Percentiles rank a stretch among this genome's conserved stretches.
phyloP scores from a whole-genome alignment of 2,113 vertebrate species.

The Thunnus maccoyii region DNA sequence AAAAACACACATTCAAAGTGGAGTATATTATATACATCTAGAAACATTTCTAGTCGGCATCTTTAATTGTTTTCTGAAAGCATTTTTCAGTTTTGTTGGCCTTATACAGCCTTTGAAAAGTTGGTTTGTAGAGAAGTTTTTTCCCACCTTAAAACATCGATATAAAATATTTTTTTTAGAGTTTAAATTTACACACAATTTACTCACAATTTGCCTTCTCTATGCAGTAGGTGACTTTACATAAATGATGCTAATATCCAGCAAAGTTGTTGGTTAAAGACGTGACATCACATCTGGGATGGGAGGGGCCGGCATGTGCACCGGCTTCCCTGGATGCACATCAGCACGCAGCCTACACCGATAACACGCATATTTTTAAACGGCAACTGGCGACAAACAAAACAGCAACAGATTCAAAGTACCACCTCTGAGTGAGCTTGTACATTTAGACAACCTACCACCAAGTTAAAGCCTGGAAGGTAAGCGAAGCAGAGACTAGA shows the following conservation, averaged over 20 bases:
- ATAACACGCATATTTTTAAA: neutral
- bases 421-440: neutral
- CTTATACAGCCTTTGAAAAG: too few relatives aligned
- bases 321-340: slow-evolving; percentile 28
- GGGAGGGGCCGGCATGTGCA: slow-evolving; percentile 61
- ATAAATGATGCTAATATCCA: too few relatives aligned
- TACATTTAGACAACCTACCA: neutral
- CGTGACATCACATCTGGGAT: slow-evolving; percentile 67
- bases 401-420: slow-evolving; percentile 44
- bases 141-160: neutral
- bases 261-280: neutral
- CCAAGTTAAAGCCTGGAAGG: neutral
- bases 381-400: slow-evolving; percentile 3
- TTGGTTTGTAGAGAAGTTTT: too few relatives aligned
- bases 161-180: neutral
- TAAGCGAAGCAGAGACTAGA: neutral
- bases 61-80: too few relatives aligned
- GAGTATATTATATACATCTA: too few relatives aligned
- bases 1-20: too few relatives aligned
- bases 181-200: neutral
- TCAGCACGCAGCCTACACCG: neutral
- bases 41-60: too few relatives aligned
- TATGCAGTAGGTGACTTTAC: too few relatives aligned
- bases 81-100: too few relatives aligned
- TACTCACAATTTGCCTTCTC: neutral